Conservation (phyloP, 2,113 vertebrate genomes). For the Urocitellus parryii region DNA sequence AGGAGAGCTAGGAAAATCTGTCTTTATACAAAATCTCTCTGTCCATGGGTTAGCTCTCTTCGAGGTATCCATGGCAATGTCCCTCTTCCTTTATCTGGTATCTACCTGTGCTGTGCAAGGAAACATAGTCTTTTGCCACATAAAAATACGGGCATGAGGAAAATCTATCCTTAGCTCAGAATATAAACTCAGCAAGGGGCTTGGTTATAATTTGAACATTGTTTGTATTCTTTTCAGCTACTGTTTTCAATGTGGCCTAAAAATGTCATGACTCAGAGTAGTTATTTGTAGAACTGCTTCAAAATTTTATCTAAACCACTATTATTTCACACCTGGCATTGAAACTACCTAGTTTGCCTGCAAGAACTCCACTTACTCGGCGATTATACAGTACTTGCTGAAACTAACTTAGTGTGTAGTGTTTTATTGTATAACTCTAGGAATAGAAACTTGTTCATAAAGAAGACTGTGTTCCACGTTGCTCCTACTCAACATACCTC, state of each 20-base stretch:
- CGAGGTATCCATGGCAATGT: not conserved
- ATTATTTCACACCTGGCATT: constrained; percentile 76
- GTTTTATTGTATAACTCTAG: constrained; percentile 43
- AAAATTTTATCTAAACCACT: constrained; percentile 72
- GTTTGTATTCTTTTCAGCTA: constrained; percentile 65
- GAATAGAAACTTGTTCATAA: constrained; percentile 38
- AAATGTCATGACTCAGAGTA: constrained; percentile 76
- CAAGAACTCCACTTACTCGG: constrained; percentile 51
- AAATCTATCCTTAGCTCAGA: constrained; percentile 59
- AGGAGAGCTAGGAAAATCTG: not conserved
- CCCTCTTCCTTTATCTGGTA: not conserved
- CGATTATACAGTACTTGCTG: constrained; percentile 28
- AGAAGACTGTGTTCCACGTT: not conserved
- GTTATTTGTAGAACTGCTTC: constrained; percentile 76
- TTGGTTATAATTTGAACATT: constrained; percentile 67
- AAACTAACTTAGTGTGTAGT: constrained; percentile 36
- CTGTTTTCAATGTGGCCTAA: constrained; percentile 70
- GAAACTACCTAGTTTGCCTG: constrained; percentile 68
- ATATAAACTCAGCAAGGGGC: constrained; percentile 62
- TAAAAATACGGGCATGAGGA: constrained; percentile 48
- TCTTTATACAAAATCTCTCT: constrained; percentile 17
- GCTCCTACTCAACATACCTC: not conserved
- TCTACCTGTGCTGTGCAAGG: not conserved
- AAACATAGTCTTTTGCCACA: not conserved
- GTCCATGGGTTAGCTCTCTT: not conserved